A percentile compares a stretch with the other conserved stretches of the same genome.
phyloP scores from a whole-genome alignment of 2,113 vertebrate genomes.

The Phoenicopterus ruber region DNA sequence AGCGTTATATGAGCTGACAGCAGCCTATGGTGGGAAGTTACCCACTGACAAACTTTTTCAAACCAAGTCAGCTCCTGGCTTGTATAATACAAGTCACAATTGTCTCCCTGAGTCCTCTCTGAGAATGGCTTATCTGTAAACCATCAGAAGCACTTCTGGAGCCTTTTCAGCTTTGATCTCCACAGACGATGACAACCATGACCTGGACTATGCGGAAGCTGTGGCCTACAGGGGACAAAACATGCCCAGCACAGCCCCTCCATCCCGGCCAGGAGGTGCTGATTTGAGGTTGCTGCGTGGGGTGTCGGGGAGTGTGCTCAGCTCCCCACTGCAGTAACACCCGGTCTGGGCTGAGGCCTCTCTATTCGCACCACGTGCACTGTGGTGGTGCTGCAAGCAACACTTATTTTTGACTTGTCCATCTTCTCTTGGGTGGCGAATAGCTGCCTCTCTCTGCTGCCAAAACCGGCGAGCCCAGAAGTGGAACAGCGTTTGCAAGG shows the following conservation, averaged over 20 bases:
- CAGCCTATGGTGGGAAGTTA: neutral
- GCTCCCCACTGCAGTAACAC: neutral
- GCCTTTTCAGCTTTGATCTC: neutral
- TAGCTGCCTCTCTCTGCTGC: neutral
- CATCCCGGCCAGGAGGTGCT: neutral
- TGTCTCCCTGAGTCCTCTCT: neutral
- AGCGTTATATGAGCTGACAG: neutral
- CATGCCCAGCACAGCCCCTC: neutral
- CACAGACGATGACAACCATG: neutral
- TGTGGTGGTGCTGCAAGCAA: neutral
- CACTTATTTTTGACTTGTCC: neutral
- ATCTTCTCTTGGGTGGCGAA: neutral
- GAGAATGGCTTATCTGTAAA: neutral
- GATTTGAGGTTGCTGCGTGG: neutral
- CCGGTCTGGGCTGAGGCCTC: neutral
- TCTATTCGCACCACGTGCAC: accelerated
- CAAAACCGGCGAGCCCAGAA: neutral
- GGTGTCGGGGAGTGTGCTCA: neutral
- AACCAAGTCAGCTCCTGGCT: neutral
- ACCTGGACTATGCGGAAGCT: neutral
- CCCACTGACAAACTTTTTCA: neutral
- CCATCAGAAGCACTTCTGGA: neutral
- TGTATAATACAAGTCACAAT: neutral
- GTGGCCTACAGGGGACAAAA: neutral
- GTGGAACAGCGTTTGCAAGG: neutral